Evolutionary conservation across 1,140 invertebrate species (phyloP).

Genomic region (Drosophila setifemur): DNA sequence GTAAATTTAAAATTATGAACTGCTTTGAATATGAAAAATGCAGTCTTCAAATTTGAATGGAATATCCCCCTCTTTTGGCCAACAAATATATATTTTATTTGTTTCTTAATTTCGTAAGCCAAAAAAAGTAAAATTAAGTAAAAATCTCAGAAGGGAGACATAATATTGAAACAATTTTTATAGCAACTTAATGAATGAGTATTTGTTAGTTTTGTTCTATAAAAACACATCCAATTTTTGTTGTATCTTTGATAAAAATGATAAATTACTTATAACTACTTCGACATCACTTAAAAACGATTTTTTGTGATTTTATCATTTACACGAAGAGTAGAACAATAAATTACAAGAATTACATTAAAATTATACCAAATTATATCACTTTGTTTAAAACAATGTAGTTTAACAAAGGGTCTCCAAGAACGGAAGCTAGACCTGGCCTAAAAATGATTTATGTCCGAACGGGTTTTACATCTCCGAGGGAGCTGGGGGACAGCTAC

Average conservation of each 20-base stretch:
- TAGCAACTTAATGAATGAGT: neutral
- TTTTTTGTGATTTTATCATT: too few species aligned
- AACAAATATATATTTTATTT: neutral
- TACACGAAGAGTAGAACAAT: too few species aligned
- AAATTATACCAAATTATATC: too few species aligned
- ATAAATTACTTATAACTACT: too few species aligned
- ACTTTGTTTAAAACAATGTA: neutral
- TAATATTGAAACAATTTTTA: neutral
- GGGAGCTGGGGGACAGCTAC: too few species aligned
- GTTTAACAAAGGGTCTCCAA: neutral
- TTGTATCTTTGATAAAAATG: too few species aligned
- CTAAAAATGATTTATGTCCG: conserved; percentile 51
- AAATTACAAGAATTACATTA: too few species aligned
- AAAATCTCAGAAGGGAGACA: conserved; percentile 20
- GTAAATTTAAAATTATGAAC: too few species aligned
- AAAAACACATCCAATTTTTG: too few species aligned
- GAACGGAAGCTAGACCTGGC: conserved; percentile 19
- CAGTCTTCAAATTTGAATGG: conserved; percentile 20
- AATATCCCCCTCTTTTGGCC: too few species aligned
- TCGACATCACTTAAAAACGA: too few species aligned
- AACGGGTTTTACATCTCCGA: conserved; percentile 29
- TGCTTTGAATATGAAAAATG: conserved; percentile 36
- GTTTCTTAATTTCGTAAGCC: conserved; percentile 15
- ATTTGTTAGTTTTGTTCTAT: neutral
- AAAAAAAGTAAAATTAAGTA: conserved; percentile 7